Evolutionary conservation across 2,888 invertebrate genomes (phyloP).

Genomic region (Taenaris catops): DNA sequence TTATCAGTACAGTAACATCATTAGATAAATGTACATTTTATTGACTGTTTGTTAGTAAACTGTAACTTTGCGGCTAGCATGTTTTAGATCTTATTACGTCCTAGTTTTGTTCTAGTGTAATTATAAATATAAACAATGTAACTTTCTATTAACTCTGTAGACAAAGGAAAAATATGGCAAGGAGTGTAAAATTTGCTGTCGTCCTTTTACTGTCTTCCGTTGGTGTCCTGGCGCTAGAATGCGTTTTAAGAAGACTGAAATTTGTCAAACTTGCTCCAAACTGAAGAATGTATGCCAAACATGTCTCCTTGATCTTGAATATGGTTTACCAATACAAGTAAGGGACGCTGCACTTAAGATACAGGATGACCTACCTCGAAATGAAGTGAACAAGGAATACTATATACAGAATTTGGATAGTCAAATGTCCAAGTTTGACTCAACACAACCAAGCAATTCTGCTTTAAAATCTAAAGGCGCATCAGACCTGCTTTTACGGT

Average conservation of each 20-base stretch:
- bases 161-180: conserved; percentile 97
- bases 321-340: conserved; percentile 93
- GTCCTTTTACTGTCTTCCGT: conserved; percentile 97
- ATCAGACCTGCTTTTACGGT: conserved; percentile 89
- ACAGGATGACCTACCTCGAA: conserved; percentile 94
- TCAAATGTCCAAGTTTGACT: conserved; percentile 79
- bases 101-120: no score
- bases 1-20: no score
- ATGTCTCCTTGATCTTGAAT: conserved; percentile 95
- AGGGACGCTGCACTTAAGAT: conserved; percentile 94
- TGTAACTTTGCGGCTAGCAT: no score
- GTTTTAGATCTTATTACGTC: no score
- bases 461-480: conserved; percentile 87
- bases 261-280: conserved; percentile 97
- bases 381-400: conserved; percentile 97
- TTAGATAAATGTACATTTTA: no score
- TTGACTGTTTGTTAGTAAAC: no score
- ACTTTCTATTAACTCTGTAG: no score
- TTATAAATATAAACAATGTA: no score
- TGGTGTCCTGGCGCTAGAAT: conserved; percentile 98
- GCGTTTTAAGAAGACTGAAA: conserved; percentile 98
- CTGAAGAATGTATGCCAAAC: conserved; percentile 98
- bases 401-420: conserved; percentile 95
- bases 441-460: conserved; percentile 78
- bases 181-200: conserved; percentile 96